phyloP scores from a whole-genome alignment of 1,140 invertebrate genomes.

The Theocolax elegans region DNA sequence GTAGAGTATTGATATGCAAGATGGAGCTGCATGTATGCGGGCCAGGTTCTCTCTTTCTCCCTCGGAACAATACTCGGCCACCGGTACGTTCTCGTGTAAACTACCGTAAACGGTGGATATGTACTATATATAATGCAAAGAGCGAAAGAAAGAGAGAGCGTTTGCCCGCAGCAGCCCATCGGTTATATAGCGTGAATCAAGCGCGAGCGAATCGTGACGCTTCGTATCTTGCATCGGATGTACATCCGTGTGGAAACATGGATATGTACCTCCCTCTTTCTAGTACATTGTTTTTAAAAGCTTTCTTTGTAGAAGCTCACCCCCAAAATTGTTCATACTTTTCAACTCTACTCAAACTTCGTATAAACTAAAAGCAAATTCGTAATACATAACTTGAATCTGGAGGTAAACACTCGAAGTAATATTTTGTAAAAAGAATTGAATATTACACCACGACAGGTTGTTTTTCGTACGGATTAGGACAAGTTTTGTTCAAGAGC shows the following conservation, averaged over 20 bases:
- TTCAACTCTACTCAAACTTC: no score
- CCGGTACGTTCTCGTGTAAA: conserved; percentile 58
- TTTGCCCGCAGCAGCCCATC: conserved; percentile 30
- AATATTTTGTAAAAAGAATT: no score
- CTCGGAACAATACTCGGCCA: conserved; percentile 54
- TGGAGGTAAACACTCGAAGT: no score
- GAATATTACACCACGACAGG: no score
- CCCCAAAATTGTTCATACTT: no score
- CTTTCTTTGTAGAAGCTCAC: no score
- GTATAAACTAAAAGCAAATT: no score
- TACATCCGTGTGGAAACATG: conserved; percentile 66
- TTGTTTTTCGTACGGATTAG: no score
- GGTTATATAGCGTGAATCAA: conserved; percentile 52
- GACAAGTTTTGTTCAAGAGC: no score
- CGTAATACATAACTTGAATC: no score
- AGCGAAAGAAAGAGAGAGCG: neutral
- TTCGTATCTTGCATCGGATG: conserved; percentile 65
- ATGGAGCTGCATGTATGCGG: neutral
- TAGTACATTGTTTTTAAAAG: no score
- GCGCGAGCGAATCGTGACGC: conserved; percentile 61
- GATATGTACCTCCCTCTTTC: conserved; percentile 50
- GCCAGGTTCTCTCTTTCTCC: neutral
- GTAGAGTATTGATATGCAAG: conserved; percentile 2
- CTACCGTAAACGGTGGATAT: conserved; percentile 50
- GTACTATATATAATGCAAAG: conserved; percentile 13